Conservation (phyloP, 2,113 vertebrate genomes). For the Gila orcuttii region DNA sequence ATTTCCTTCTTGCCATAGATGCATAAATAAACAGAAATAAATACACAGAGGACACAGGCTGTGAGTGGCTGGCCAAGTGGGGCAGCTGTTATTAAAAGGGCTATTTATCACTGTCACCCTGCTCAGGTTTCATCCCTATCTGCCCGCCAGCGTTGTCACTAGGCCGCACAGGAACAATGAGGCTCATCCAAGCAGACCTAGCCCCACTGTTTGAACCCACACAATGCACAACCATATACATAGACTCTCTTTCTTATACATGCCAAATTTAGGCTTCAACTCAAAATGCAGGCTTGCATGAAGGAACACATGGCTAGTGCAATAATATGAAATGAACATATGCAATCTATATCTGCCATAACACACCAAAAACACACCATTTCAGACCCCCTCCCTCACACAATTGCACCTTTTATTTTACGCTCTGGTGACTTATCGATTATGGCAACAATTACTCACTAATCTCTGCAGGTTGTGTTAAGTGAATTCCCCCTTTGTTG, state of each 20-base stretch:
- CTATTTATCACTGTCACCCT: constrained; percentile 85
- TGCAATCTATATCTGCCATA: background rate
- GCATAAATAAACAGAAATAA: constrained; percentile 84
- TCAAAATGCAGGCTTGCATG: constrained; percentile 37
- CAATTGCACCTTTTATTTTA: constrained; percentile 75
- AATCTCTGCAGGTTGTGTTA: constrained; percentile 80
- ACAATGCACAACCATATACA: constrained; percentile 46
- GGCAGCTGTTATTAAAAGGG: constrained; percentile 86
- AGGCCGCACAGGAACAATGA: constrained; percentile 80
- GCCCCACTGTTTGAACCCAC: constrained; percentile 59
- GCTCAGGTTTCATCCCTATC: constrained; percentile 77
- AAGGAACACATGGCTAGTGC: constrained; percentile 51
- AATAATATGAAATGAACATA: background rate
- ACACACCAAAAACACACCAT: constrained; percentile 41
- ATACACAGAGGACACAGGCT: constrained; percentile 81
- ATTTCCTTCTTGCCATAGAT: constrained; percentile 79
- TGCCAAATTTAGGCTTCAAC: constrained; percentile 43
- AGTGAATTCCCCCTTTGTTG: constrained; percentile 81
- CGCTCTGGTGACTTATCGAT: constrained; percentile 80
- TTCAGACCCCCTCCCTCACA: constrained; percentile 57
- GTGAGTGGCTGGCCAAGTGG: constrained; percentile 79
- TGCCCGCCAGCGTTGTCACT: constrained; percentile 80
- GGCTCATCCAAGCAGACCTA: constrained; percentile 75
- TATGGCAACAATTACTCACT: constrained; percentile 80
- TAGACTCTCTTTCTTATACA: constrained; percentile 7